A percentile compares a stretch with the other conserved stretches of the same genome.
Evolutionary conservation across 2,113 vertebrate genomes (phyloP).

Genomic region (Oophaga pumilio): DNA sequence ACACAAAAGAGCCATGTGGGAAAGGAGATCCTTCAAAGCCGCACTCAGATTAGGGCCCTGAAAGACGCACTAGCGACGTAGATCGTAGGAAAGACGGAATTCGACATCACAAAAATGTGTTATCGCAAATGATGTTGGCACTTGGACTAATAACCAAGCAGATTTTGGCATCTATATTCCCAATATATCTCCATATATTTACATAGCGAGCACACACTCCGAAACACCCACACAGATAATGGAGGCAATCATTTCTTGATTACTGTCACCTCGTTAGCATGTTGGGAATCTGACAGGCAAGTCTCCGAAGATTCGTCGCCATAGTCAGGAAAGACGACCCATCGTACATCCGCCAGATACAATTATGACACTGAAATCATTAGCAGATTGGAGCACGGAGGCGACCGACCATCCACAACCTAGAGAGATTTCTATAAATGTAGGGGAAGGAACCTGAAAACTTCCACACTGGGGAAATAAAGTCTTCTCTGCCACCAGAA

Average conservation of each 20-base stretch:
- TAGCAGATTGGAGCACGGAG: not conserved
- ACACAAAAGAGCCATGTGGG: constrained; percentile 25
- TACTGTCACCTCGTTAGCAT: constrained; percentile 54
- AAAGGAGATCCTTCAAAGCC: not conserved
- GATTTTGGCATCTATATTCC: constrained; percentile 53
- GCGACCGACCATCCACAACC: not conserved
- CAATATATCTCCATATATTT: constrained; percentile 51
- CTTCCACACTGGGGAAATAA: not conserved
- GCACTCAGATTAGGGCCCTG: not conserved
- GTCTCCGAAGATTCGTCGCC: constrained; percentile 14
- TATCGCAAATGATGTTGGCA: constrained; percentile 29
- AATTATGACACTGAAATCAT: not conserved
- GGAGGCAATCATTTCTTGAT: constrained; percentile 53
- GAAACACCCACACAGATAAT: constrained; percentile 56
- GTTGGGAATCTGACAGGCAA: constrained; percentile 33
- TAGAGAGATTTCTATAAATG: not conserved
- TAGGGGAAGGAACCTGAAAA: not conserved
- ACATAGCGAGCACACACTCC: constrained; percentile 43
- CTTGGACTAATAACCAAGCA: constrained; percentile 18
- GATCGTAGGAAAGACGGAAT: too few species aligned
- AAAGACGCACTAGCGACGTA: too few species aligned
- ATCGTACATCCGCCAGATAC: not conserved
- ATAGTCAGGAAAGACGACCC: not conserved
- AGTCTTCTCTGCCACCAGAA: too few species aligned
- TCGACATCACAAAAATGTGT: not conserved